Percentiles rank a stretch among this genome's conserved stretches.
Evolutionary conservation across 2,797 vertebrate genomes (phyloP).

Genomic region (Euphonia xanthogaster): DNA sequence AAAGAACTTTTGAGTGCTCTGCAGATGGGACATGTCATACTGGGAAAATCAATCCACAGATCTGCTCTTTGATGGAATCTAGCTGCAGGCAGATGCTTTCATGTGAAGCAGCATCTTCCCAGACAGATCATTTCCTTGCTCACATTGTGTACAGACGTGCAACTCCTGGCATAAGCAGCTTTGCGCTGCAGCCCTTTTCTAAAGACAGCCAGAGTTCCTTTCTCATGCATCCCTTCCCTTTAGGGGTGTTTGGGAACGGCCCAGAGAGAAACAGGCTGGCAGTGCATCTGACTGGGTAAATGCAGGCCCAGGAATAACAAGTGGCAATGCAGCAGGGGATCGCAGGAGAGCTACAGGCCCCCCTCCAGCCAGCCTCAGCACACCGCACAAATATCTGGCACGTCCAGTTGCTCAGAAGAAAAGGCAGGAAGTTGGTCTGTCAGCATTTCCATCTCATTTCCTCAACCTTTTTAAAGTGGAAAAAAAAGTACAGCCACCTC

Average conservation of each 20-base stretch:
- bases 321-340: too few species aligned
- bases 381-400: background rate
- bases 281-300: background rate
- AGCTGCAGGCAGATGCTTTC: conserved; percentile 56
- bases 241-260: background rate
- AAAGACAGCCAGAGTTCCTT: background rate
- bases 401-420: background rate
- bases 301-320: background rate
- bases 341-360: background rate
- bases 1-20: conserved; percentile 12
- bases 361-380: background rate
- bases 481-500: background rate
- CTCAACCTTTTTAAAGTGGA: background rate
- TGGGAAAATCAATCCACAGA: conserved; percentile 40
- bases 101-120: conserved; percentile 45
- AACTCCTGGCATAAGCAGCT: background rate
- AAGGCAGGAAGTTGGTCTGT: background rate
- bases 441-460: conserved; percentile 1
- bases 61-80: conserved; percentile 57
- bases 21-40: conserved; percentile 21
- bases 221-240: background rate
- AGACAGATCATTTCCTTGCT: conserved; percentile 41
- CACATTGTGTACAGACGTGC: background rate
- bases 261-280: background rate
- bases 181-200: background rate